Conservation (phyloP, 2,888 invertebrate genomes). For the Rotaria sp. region DNA sequence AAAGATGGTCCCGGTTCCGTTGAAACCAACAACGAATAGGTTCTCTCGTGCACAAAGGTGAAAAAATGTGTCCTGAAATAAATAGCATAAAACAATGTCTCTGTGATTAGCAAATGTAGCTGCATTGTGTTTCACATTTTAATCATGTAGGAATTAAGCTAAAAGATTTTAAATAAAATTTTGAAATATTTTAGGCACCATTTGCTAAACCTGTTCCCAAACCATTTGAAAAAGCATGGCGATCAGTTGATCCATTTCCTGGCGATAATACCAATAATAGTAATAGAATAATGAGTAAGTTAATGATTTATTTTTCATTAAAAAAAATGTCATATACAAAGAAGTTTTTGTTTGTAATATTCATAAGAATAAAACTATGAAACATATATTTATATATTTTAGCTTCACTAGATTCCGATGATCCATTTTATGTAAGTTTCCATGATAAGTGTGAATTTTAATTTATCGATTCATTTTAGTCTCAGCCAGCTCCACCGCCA, state of each 20-base stretch:
- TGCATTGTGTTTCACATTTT: no score
- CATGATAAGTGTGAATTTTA: no score
- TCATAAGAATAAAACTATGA: neutral
- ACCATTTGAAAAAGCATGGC: conserved; percentile 95
- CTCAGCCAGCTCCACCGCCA: neutral
- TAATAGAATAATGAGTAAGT: neutral
- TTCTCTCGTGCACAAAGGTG: no score
- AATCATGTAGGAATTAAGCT: no score
- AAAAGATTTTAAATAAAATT: no score
- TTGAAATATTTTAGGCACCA: conserved; percentile 50
- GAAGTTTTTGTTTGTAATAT: no score
- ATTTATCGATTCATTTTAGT: neutral
- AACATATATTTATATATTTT: neutral
- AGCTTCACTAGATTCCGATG: neutral
- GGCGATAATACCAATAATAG: neutral
- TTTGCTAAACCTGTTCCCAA: conserved; percentile 91
- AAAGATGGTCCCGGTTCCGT: no score
- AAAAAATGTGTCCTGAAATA: no score
- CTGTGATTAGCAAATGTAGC: no score
- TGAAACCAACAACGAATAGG: no score
- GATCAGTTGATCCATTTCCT: conserved; percentile 38
- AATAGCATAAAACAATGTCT: no score
- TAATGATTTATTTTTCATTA: neutral
- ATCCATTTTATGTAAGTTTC: neutral
- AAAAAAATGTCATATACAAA: no score